Base-by-base conservation (phyloP, 2,888 invertebrate genomes). In the Hirtodrosophila alboralis region DNA sequence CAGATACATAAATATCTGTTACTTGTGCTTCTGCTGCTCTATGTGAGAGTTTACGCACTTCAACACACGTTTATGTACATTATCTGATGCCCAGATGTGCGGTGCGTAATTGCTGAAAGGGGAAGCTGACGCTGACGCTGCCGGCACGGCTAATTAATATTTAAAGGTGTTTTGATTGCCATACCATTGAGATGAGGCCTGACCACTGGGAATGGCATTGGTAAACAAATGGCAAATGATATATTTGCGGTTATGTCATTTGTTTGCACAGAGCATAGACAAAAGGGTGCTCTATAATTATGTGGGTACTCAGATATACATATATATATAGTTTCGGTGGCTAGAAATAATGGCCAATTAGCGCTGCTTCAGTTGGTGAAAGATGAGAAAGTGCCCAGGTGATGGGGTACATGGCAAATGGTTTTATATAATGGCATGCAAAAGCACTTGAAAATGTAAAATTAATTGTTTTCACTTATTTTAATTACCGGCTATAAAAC, bases 141-240 rank as follows among this genome's bases (percentile, higher is more conserved):
- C 36, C 41, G 56, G 31, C 62, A 83, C 18, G 79, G 66, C 69
- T 79, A 80, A 80, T 80, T 80, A 80, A 80, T 80, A 80, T 80
- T 85, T 85, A 63, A 79, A 75, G 73, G 85, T 79, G 85, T 63
- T 83, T 73, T 61, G 51, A 72, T 75, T 70, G 66, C 54, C 33
- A 56, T 34, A 38, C 74, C 49, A 49, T 34, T 58, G 49, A 18
- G 9, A 9, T 30, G 34, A 23, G 18, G 23, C 14, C 13, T 21
- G 3, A 34, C 33, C 48, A 9, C 34, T 44, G 28, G 13, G 3
- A 34, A 23, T 52, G 41, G 47, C 21, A n/a, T 9, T 30, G 36
- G 12, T 30, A 31, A 10, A 47, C 56, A 47, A 53, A 66, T 54
- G 54, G 26, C 49, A 48, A 34, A 33, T 49, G 45, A 31, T 44